These are phyloP conservation scores for Cantharis rustica DNA, from an alignment of 2,888 invertebrate genomes.

Conservation along the genomic window DNA sequence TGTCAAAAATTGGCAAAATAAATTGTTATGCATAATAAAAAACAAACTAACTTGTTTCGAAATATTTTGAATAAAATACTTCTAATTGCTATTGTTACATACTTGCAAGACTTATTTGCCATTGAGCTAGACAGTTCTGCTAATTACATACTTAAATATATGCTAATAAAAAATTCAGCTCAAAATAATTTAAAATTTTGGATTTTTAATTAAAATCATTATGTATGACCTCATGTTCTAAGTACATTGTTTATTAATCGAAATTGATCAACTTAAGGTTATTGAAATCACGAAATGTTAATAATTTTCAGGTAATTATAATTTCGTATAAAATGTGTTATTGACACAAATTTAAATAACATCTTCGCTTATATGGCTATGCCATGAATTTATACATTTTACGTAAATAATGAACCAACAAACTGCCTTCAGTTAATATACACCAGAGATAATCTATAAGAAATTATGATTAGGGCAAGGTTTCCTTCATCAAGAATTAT, in stretches of 20 bases:
- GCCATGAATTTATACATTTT: background rate
- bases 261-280: conserved; percentile 17
- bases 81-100: background rate
- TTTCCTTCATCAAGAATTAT: background rate
- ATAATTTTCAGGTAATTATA: conserved; percentile 8
- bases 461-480: background rate
- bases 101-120: background rate
- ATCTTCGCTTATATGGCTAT: background rate
- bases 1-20: background rate
- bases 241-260: conserved; percentile 5
- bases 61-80: background rate
- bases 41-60: background rate
- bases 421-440: background rate
- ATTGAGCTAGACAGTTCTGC: background rate
- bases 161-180: background rate
- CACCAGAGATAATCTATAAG: background rate
- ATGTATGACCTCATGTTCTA: conserved; percentile 5
- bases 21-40: background rate
- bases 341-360: conserved; percentile 15
- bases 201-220: background rate
- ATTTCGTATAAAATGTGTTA: conserved; percentile 12
- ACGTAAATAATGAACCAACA: background rate
- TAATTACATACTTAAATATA: background rate
- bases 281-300: conserved; percentile 10
- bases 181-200: background rate